Evolutionary conservation across 2,113 vertebrate genomes (phyloP).

Genomic region (Carollia perspicillata): DNA sequence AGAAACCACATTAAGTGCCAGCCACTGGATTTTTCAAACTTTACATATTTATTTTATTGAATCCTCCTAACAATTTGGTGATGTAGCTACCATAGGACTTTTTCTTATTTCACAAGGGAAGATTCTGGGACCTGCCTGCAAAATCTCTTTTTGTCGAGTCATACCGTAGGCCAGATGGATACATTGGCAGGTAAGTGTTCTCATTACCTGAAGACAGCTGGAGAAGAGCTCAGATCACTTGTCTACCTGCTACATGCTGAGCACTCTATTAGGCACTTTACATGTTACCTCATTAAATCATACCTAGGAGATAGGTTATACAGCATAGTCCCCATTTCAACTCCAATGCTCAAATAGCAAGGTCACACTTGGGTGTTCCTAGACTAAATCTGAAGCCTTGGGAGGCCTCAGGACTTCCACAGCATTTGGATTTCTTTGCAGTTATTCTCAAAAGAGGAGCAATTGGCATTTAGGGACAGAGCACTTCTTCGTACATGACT

Average conservation of each 20-base stretch:
- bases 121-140: neutral
- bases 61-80: neutral
- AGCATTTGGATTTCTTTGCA: neutral
- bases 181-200: neutral
- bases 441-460: neutral
- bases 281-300: neutral
- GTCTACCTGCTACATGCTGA: neutral
- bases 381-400: neutral
- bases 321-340: neutral
- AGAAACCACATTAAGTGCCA: neutral
- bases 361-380: neutral
- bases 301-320: neutral
- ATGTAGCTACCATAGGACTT: neutral
- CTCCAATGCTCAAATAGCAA: neutral
- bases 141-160: slow-evolving; percentile 11
- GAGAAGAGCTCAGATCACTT: neutral
- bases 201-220: neutral
- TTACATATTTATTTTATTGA: neutral
- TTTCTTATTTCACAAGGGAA: neutral
- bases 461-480: neutral
- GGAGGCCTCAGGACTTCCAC: neutral
- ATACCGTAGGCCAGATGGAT: neutral
- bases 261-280: neutral
- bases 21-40: neutral
- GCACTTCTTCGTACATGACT: neutral